Evolutionary conservation across 2,113 vertebrate species (phyloP).

Genomic region (Myotis davidii): DNA sequence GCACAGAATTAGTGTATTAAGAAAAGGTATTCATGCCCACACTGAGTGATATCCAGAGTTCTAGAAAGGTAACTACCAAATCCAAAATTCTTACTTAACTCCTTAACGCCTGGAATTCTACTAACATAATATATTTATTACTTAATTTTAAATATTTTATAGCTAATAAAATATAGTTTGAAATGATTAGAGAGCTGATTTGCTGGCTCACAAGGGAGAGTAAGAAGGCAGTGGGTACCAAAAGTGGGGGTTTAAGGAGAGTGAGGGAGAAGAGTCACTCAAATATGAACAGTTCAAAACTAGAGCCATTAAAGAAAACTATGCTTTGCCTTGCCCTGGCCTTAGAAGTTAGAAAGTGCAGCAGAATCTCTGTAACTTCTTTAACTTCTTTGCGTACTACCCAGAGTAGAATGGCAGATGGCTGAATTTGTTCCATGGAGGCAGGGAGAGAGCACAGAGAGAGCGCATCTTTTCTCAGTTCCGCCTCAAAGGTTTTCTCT

Average conservation of each 20-base stretch:
- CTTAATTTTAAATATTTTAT: constrained; percentile 21
- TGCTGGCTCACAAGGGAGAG: not conserved
- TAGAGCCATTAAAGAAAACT: not conserved
- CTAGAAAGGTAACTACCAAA: not conserved
- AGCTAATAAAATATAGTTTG: not conserved
- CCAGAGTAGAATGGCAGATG: not conserved
- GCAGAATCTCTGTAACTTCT: not conserved
- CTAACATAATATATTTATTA: not conserved
- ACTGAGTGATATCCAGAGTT: not conserved
- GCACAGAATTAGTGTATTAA: not conserved
- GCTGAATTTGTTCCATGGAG: not conserved
- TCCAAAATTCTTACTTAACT: not conserved
- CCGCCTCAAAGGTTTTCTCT: not conserved
- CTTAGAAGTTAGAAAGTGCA: not conserved
- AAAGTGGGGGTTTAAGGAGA: not conserved
- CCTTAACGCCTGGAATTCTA: not conserved
- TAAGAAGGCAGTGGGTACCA: not conserved
- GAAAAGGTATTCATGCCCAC: not conserved
- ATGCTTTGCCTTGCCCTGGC: not conserved
- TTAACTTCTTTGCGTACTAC: not conserved
- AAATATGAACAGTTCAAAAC: not conserved
- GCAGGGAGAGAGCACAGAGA: not conserved
- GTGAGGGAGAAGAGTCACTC: not conserved
- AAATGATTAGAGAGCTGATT: not conserved
- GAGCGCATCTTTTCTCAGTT: not conserved